These are phyloP conservation scores for Struthio camelus DNA, from an alignment of 2,113 vertebrate genomes.

Conservation along the genomic window DNA sequence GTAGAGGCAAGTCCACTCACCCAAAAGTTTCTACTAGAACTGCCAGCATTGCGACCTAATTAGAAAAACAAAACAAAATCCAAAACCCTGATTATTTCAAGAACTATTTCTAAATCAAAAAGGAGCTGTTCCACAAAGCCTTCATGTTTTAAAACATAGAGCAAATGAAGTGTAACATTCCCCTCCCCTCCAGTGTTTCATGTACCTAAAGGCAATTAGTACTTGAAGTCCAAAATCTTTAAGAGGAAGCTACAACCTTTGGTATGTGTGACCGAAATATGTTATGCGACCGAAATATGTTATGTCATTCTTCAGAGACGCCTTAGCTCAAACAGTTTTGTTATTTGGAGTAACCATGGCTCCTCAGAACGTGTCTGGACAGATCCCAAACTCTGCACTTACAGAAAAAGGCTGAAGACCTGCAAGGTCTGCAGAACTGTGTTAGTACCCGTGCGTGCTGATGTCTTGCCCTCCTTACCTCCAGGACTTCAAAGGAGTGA, in stretches of 20 bases:
- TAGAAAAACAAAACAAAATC: slow-evolving; percentile 8
- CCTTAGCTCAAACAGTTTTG: not conserved
- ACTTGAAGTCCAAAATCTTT: not conserved
- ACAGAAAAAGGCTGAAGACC: not conserved
- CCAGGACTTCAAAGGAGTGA: not conserved
- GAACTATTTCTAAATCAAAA: not conserved
- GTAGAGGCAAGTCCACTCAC: slow-evolving; percentile 96
- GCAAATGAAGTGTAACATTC: not conserved
- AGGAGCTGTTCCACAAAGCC: not conserved
- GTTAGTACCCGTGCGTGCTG: not conserved
- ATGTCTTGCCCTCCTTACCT: not conserved
- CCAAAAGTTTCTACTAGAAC: slow-evolving; percentile 93
- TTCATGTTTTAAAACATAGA: not conserved
- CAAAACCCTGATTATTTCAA: not conserved
- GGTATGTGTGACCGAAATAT: too few species aligned
- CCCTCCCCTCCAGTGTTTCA: not conserved
- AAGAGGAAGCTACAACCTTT: not conserved
- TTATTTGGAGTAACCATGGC: not conserved
- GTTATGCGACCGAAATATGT: not conserved
- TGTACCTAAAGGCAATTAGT: not conserved
- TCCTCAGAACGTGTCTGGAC: not conserved
- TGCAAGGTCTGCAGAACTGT: rapidly evolving
- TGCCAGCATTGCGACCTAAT: slow-evolving; percentile 70
- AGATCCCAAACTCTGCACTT: not conserved
- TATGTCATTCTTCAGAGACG: not conserved